A percentile compares a stretch with the other conserved stretches of the same genome.
Conservation (phyloP, 2,797 vertebrate genomes). For the Varecia variegata region DNA sequence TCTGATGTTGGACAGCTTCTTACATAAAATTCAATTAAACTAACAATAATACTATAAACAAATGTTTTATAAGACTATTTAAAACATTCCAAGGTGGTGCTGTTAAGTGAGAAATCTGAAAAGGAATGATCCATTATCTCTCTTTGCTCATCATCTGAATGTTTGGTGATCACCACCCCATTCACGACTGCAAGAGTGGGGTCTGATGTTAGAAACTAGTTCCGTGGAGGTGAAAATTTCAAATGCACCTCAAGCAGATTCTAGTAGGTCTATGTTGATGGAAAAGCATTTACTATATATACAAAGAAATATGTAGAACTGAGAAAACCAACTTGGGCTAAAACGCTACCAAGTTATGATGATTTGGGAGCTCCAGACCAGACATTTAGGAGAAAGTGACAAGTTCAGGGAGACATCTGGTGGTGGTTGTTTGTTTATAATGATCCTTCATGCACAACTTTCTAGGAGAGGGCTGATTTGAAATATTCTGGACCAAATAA, state of each 20-base stretch:
- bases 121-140: background rate
- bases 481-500: background rate
- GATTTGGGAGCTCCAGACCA: background rate
- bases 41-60: constrained; percentile 65
- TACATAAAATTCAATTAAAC: constrained; percentile 71
- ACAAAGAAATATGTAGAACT: background rate
- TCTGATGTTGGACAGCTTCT: constrained; percentile 70
- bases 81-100: constrained; percentile 39
- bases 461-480: background rate
- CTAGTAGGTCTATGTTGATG: background rate
- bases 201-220: background rate
- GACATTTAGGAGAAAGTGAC: background rate
- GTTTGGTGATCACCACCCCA: background rate
- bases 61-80: constrained; percentile 63
- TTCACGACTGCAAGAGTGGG: background rate
- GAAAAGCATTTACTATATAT: background rate
- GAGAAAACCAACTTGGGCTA: background rate
- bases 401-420: background rate
- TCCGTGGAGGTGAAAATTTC: background rate
- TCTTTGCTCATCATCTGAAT: constrained; percentile 51
- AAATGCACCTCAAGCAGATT: background rate
- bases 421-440: background rate
- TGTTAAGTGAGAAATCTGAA: constrained; percentile 34
- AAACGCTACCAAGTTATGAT: background rate
- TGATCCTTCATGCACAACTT: background rate